A percentile compares a stretch with the other conserved stretches of the same genome.
Conservation (phyloP, 1,140 invertebrate genomes). For the Lanistes nyassanus region DNA sequence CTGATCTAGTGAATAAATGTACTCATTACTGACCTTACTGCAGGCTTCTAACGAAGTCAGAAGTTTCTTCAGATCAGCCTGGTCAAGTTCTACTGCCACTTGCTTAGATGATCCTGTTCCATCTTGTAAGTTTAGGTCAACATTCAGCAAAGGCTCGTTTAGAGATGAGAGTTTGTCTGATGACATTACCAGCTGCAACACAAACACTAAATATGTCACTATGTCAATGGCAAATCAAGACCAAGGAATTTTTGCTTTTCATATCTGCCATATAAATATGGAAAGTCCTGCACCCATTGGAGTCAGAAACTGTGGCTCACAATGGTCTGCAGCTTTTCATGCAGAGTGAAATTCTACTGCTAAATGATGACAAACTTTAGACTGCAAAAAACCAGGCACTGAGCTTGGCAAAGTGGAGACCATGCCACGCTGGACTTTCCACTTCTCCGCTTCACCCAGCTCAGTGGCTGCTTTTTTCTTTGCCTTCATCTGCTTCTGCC, state of each 20-base stretch:
- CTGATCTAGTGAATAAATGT: neutral
- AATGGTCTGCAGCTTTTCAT: too few species aligned
- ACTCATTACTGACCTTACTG: slow-evolving; percentile 46
- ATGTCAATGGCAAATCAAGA: too few species aligned
- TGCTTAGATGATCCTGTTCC: slow-evolving; percentile 34
- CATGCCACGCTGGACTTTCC: neutral
- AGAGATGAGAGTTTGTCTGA: slow-evolving; percentile 57
- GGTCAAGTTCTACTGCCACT: slow-evolving; percentile 51
- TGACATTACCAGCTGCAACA: slow-evolving; percentile 54
- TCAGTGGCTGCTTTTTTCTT: neutral
- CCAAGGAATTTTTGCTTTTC: too few species aligned
- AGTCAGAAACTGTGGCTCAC: too few species aligned
- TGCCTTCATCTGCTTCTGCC: neutral
- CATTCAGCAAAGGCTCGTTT: slow-evolving; percentile 50
- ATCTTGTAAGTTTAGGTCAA: slow-evolving; percentile 49
- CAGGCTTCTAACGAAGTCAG: slow-evolving; percentile 54
- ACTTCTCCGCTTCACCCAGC: neutral
- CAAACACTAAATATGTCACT: slow-evolving; percentile 5
- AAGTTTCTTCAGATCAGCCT: slow-evolving; percentile 48
- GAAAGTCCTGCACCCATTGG: too few species aligned
- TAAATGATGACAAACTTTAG: too few species aligned
- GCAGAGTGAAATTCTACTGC: too few species aligned
- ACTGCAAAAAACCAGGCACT: too few species aligned
- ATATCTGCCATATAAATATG: too few species aligned
- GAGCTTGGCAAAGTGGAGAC: neutral